Percentiles rank a stretch among this genome's conserved stretches.
These are phyloP conservation scores for Tupaia chinensis DNA, from an alignment of 2,113 vertebrate species.

Conservation along the genomic window DNA sequence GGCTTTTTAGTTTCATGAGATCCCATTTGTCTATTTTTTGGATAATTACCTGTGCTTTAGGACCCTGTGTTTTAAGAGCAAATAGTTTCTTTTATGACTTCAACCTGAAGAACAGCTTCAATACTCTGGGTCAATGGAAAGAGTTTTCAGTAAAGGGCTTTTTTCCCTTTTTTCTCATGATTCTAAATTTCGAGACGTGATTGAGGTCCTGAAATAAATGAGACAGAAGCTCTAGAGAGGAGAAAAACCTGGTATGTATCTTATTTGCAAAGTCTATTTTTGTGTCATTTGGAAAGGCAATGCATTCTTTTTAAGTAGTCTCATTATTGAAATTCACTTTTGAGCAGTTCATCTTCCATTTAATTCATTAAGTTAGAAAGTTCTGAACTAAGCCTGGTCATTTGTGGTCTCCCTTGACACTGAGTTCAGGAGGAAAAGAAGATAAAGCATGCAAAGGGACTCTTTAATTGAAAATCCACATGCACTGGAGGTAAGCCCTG, in stretches of 20 bases:
- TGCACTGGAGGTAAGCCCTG: not conserved
- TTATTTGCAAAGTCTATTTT: not conserved
- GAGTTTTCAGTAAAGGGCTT: not conserved
- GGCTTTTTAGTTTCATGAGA: too few relatives aligned
- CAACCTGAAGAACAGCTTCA: not conserved
- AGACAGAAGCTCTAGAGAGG: not conserved
- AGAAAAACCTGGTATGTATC: not conserved
- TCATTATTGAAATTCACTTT: not conserved
- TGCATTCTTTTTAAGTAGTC: not conserved
- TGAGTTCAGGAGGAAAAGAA: not conserved
- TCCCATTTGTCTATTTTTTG: too few relatives aligned
- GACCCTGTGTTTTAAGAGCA: not conserved
- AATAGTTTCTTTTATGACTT: not conserved
- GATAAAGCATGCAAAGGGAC: not conserved
- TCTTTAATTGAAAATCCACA: not conserved
- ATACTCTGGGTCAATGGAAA: not conserved
- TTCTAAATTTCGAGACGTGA: constrained; percentile 13
- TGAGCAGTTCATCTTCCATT: not conserved
- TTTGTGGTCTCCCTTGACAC: not conserved
- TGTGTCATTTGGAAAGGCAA: not conserved
- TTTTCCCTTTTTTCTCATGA: not conserved
- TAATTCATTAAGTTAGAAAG: not conserved
- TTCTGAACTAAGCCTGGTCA: not conserved
- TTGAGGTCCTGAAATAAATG: not conserved
- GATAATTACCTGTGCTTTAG: too few relatives aligned